Evolutionary conservation across 2,113 vertebrate genomes (phyloP).

Genomic region (Narcine bancroftii): DNA sequence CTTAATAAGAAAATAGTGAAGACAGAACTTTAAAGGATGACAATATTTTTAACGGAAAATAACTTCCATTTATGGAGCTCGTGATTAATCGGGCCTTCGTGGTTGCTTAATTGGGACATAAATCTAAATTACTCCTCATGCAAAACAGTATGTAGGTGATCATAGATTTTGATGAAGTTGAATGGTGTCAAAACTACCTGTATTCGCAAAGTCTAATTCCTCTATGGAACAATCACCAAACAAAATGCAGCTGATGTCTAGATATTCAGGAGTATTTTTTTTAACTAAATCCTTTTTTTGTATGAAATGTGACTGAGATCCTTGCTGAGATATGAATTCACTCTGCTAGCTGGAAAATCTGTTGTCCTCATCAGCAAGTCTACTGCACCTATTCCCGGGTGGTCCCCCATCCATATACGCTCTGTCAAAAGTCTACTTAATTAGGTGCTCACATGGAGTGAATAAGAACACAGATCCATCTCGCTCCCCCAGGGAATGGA

Average conservation of each 20-base stretch:
- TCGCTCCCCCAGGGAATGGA: too few relatives aligned
- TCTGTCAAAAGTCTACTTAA: too few relatives aligned
- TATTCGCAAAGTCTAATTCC: background rate
- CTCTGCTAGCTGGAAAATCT: too few relatives aligned
- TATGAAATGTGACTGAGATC: too few relatives aligned
- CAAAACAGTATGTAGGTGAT: background rate
- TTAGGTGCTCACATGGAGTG: too few relatives aligned
- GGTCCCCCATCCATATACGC: too few relatives aligned
- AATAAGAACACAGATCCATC: too few relatives aligned
- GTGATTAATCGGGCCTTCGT: background rate
- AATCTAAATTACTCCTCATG: background rate
- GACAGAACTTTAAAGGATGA: background rate
- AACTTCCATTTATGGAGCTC: background rate
- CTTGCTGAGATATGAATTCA: too few relatives aligned
- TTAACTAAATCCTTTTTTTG: background rate
- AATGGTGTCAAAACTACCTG: background rate
- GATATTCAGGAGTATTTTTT: too few relatives aligned
- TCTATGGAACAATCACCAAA: background rate
- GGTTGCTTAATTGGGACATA: conserved; percentile 10
- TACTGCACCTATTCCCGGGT: too few relatives aligned
- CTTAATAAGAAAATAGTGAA: background rate
- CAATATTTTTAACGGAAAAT: background rate
- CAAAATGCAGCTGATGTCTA: background rate
- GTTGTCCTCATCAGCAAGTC: too few relatives aligned
- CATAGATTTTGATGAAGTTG: background rate